Conservation (phyloP, 1,140 invertebrate genomes). For the Platorchestia sp. region DNA sequence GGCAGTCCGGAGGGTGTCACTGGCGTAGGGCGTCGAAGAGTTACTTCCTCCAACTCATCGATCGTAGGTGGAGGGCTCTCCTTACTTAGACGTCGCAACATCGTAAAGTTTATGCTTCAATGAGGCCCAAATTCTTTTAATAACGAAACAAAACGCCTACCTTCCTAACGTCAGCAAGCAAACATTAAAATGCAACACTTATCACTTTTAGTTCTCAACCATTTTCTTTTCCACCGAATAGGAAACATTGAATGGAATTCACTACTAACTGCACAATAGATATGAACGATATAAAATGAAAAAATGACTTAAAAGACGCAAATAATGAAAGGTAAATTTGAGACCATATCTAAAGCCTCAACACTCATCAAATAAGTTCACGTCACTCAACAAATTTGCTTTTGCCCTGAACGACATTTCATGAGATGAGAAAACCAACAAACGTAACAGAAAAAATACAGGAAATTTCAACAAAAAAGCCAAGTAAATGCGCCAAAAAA, state of each 20-base stretch:
- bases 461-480: too few relatives aligned
- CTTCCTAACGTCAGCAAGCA: not conserved
- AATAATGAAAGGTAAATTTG: not conserved
- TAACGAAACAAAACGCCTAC: not conserved
- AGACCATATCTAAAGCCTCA: not conserved
- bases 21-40: slow-evolving; percentile 51
- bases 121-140: not conserved
- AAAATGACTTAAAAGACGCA: not conserved
- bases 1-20: slow-evolving; percentile 30
- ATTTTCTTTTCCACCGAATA: not conserved
- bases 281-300: not conserved
- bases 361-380: not conserved
- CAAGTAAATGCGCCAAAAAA: too few relatives aligned
- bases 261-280: not conserved
- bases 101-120: not conserved
- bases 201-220: not conserved
- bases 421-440: not conserved
- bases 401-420: not conserved
- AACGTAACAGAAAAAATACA: too few relatives aligned
- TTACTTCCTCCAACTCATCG: slow-evolving; percentile 48
- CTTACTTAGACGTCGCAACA: slow-evolving; percentile 23
- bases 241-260: not conserved
- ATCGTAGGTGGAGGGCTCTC: slow-evolving; percentile 43
- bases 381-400: not conserved
- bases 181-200: not conserved